Evolutionary conservation across 1,140 invertebrate species (phyloP), one percentile per base, ranked within the genome.

Genomic region (Pogonus chalceus): DNA sequence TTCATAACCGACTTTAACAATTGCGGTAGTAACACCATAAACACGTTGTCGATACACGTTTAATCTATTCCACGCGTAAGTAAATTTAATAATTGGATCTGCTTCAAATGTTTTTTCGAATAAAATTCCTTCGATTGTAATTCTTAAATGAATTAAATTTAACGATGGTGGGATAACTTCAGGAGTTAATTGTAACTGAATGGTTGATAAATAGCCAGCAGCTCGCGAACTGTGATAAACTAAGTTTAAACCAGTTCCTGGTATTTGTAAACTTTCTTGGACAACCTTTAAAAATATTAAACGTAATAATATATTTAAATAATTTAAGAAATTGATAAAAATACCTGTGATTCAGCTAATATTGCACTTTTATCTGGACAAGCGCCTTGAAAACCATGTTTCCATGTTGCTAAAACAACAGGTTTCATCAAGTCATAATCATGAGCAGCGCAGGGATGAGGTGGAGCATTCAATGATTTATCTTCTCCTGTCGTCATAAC

Each of bases 21-120:
- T 78, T 1, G 90, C 90, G 0, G 88, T 92, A 0, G 90, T 92
- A 0, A 92, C 87, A 0, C 90, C 90, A 62, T 92, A 93, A 22
- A 98, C 93, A 53, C 92, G 80, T 74, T 98, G 94, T 23, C 90
- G 80, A 66, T 97, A 98, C n/a, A 96, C 92, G 67, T 98, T 98
- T 1, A 92, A 72, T 56, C 93, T 78, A 66, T 97, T 94, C 96
- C 95, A 98, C 0, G 92, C 85, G 66, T 95, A 98, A 0, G 92
- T 96, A 66, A 93, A 96, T 67, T 94, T 96, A 43, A 98, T 92
- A 9, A 91, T 83, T 1, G 92, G 90, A 73, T 96, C 92, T 0
- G 95, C 94, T 70, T 97, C 94, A 66, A 98, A 96, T 0, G 81
- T 82, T 65, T 92, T 92, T 64, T 96, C 88, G 62, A 94, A 93